These are phyloP conservation scores for Hypena proboscidalis DNA, from an alignment of 2,888 invertebrate species.

Conservation along the genomic window DNA sequence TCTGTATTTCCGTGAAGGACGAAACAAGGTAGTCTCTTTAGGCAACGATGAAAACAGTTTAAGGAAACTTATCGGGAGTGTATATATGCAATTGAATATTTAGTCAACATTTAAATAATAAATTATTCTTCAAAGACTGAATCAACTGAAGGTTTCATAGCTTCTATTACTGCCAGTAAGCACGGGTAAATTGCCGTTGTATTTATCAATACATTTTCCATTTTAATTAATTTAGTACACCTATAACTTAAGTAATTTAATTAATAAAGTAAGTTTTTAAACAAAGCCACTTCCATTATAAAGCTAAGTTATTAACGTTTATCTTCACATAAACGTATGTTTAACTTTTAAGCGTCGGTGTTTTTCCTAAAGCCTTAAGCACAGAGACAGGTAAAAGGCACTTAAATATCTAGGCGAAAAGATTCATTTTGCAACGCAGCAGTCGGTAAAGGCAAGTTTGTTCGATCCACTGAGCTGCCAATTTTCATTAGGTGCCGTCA, in stretches of 20 bases:
- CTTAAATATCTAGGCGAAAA: conserved; percentile 21
- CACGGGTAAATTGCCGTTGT: too few species aligned
- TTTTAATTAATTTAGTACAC: too few species aligned
- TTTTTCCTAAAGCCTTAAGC: conserved; percentile 5
- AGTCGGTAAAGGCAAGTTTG: conserved; percentile 51
- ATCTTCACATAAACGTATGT: conserved; percentile 28
- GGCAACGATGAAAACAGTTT: too few species aligned
- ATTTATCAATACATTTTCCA: too few species aligned
- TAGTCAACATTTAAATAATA: too few species aligned
- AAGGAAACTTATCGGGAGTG: too few species aligned
- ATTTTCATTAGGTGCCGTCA: conserved; percentile 76
- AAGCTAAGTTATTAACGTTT: conserved; percentile 20
- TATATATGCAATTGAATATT: too few species aligned
- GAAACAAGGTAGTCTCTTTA: too few species aligned
- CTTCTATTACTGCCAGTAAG: too few species aligned
- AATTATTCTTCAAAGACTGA: too few species aligned
- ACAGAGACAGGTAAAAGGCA: conserved; percentile 10
- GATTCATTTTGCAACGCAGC: conserved; percentile 27
- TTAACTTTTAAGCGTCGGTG: conserved; percentile 23
- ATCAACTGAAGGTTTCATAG: too few species aligned
- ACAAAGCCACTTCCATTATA: conserved; percentile 12
- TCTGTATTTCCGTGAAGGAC: too few species aligned
- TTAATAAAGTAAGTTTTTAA: conserved; percentile 11
- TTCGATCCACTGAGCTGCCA: conserved; percentile 75
- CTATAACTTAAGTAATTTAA: conserved; percentile 5